These are phyloP conservation scores for Hymenopus coronatus DNA, from an alignment of 2,888 invertebrate species.

Conservation along the genomic window DNA sequence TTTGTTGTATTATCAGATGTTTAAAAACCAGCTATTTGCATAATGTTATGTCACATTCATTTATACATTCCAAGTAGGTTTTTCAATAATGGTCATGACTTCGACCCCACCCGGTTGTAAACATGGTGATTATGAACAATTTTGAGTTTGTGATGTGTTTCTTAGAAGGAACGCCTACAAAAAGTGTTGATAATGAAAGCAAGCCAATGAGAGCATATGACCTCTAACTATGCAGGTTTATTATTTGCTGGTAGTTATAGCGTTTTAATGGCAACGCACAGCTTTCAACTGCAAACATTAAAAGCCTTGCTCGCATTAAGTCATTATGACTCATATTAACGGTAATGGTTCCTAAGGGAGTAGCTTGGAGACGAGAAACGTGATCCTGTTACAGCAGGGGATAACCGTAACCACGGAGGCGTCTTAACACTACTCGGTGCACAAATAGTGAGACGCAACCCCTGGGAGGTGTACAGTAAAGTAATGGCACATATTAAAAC, in stretches of 20 bases:
- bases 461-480: background rate
- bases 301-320: background rate
- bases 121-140: too few relatives aligned
- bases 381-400: background rate
- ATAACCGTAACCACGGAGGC: background rate
- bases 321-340: background rate
- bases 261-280: background rate
- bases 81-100: too few relatives aligned
- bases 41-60: too few relatives aligned
- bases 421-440: background rate
- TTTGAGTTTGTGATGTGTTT: too few relatives aligned
- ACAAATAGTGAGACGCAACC: background rate
- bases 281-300: background rate
- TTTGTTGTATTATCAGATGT: too few relatives aligned
- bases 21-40: too few relatives aligned
- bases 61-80: too few relatives aligned
- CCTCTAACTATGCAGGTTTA: background rate
- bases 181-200: background rate
- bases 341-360: background rate
- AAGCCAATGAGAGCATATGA: background rate
- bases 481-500: too few relatives aligned
- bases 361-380: background rate
- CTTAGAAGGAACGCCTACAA: background rate
- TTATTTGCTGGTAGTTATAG: background rate
- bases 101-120: too few relatives aligned